These are phyloP conservation scores for Aleiodes sp. DNA, from an alignment of 1,140 invertebrate genomes.

Conservation along the genomic window DNA sequence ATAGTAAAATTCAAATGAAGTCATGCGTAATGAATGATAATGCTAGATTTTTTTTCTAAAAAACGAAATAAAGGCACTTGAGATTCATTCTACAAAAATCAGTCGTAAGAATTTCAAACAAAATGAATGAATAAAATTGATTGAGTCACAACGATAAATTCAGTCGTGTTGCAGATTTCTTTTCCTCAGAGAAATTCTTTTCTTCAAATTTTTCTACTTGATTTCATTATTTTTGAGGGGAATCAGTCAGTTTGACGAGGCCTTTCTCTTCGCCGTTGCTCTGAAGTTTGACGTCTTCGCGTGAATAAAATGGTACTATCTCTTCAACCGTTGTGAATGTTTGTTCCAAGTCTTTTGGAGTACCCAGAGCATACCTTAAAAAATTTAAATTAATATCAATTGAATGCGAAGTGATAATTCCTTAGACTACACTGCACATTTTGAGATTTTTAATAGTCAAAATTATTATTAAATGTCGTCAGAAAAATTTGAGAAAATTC, in stretches of 20 bases:
- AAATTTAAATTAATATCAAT: no score
- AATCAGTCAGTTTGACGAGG: background rate
- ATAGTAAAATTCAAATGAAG: background rate
- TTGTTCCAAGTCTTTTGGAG: constrained; percentile 52
- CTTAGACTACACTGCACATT: no score
- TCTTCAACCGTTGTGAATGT: constrained; percentile 58
- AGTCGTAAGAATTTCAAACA: background rate
- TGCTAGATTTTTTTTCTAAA: no score
- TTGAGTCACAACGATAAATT: background rate
- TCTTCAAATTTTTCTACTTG: no score
- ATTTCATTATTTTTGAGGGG: background rate
- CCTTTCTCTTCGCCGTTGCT: background rate
- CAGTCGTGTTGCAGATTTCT: background rate
- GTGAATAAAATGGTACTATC: constrained; percentile 55
- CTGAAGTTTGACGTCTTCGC: constrained; percentile 42
- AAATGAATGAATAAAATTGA: no score
- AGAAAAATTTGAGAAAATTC: no score
- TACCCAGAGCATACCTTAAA: constrained; percentile 57
- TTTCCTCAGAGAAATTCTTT: background rate
- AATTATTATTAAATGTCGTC: background rate
- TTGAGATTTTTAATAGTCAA: constrained; percentile 24
- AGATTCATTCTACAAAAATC: background rate
- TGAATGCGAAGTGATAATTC: no score
- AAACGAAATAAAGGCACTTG: background rate
- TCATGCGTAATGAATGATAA: background rate